Percentiles rank a stretch among this genome's conserved stretches.
phyloP scores from a whole-genome alignment of 2,797 vertebrate species.

The Percopsis omiscomaycus region DNA sequence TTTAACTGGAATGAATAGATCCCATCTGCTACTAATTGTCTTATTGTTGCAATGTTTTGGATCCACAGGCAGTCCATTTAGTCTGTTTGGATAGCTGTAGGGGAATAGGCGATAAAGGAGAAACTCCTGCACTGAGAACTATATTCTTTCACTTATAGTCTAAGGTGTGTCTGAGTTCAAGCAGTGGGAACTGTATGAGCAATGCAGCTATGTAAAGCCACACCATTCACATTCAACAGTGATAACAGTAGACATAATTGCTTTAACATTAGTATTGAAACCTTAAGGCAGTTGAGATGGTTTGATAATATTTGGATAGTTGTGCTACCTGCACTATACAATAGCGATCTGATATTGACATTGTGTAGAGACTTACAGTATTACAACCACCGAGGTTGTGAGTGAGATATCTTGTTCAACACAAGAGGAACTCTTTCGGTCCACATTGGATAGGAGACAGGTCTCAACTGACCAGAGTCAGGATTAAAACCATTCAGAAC shows the following conservation, averaged over 20 bases:
- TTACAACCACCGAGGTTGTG: not conserved
- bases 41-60: constrained; percentile 64
- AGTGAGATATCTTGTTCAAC: constrained; percentile 14
- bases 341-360: no score
- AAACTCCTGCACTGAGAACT: constrained; percentile 6
- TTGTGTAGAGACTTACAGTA: no score
- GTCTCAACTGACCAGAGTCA: constrained; percentile 12
- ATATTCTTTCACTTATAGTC: constrained; percentile 19
- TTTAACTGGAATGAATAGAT: constrained; percentile 38
- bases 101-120: constrained; percentile 8
- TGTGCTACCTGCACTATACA: not conserved
- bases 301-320: not conserved
- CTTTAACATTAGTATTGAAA: not conserved
- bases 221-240: no score
- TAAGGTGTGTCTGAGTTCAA: not conserved
- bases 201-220: no score
- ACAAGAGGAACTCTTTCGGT: constrained; percentile 36
- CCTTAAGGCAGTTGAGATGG: not conserved
- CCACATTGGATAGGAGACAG: constrained; percentile 2
- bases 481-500: constrained; percentile 39
- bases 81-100: constrained; percentile 57
- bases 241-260: not conserved
- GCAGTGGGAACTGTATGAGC: no score
- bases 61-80: constrained; percentile 46
- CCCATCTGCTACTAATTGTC: constrained; percentile 69